These are phyloP conservation scores for Scomber japonicus DNA, from an alignment of 2,113 vertebrate genomes.

Conservation along the genomic window DNA sequence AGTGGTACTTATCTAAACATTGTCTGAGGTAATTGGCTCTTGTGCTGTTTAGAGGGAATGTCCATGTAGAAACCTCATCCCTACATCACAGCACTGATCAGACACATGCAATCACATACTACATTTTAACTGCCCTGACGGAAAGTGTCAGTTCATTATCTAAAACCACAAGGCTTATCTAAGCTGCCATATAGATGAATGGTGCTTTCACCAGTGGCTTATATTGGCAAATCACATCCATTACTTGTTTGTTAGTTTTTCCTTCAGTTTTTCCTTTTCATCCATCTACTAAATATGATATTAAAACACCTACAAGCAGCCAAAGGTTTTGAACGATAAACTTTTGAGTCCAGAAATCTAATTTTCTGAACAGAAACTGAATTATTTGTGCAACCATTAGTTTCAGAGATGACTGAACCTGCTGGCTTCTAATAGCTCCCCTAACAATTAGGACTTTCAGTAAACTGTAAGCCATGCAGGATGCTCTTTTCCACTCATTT, in stretches of 20 bases:
- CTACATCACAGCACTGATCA: conserved; percentile 10
- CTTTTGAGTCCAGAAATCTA: not conserved
- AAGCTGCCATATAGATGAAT: not conserved
- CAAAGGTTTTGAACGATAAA: not conserved
- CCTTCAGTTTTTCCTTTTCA: not conserved
- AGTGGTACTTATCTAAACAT: conserved; percentile 50
- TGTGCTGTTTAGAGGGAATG: conserved; percentile 14
- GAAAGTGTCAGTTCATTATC: conserved; percentile 28
- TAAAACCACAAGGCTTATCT: conserved; percentile 15
- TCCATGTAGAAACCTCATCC: conserved; percentile 16
- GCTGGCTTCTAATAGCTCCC: conserved; percentile 20
- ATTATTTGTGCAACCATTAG: not conserved
- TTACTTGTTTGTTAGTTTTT: not conserved
- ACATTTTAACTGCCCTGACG: conserved; percentile 25
- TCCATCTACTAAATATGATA: not conserved
- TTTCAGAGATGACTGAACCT: conserved; percentile 20
- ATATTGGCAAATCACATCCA: conserved; percentile 2
- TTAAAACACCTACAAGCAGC: not conserved
- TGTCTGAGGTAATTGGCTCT: conserved; percentile 49
- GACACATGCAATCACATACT: conserved; percentile 22
- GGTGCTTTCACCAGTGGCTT: not conserved
- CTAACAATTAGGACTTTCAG: conserved; percentile 33
- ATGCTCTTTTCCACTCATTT: conserved; percentile 34
- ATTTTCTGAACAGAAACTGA: conserved; percentile 2
- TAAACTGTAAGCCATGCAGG: conserved; percentile 34